Percentiles rank a stretch among this genome's conserved stretches.
phyloP scores from a whole-genome alignment of 2,797 vertebrate genomes.

The Epinephelus awoara region DNA sequence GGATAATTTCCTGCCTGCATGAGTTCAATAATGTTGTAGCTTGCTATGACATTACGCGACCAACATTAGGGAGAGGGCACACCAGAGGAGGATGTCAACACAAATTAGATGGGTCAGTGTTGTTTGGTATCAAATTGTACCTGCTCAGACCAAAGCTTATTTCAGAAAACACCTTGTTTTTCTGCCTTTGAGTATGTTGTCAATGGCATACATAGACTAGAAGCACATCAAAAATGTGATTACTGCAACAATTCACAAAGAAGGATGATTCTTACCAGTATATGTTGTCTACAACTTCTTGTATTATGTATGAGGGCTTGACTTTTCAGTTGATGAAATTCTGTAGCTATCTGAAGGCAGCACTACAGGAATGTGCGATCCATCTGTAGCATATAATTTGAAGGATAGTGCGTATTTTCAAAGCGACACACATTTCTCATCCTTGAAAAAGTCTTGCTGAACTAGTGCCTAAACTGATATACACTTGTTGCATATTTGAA shows the following conservation, averaged over 20 bases:
- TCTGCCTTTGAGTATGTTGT: slow-evolving; percentile 6
- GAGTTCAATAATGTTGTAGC: slow-evolving; percentile 47
- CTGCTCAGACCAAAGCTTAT: slow-evolving; percentile 6
- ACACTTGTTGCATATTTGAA: slow-evolving; percentile 56
- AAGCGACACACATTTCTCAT: slow-evolving; percentile 33
- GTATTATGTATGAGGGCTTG: slow-evolving; percentile 50
- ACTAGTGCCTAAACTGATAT: slow-evolving; percentile 12
- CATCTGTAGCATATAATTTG: slow-evolving; percentile 39
- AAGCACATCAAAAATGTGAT: slow-evolving; percentile 33
- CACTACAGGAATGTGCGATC: slow-evolving; percentile 14
- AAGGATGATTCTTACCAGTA: slow-evolving; percentile 17
- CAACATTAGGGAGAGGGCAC: slow-evolving; percentile 49
- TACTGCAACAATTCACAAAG: slow-evolving; percentile 21
- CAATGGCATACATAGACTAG: not conserved
- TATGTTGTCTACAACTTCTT: slow-evolving; percentile 36
- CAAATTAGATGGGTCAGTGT: slow-evolving; percentile 48
- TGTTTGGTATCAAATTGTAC: slow-evolving; percentile 14
- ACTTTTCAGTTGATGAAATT: slow-evolving; percentile 39
- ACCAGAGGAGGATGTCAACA: slow-evolving; percentile 44
- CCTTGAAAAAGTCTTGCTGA: slow-evolving; percentile 25
- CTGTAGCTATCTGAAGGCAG: slow-evolving; percentile 34
- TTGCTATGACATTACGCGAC: slow-evolving; percentile 40
- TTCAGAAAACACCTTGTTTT: slow-evolving; percentile 42
- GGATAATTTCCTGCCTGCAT: slow-evolving; percentile 61
- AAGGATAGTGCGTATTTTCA: slow-evolving; percentile 35